Evolutionary conservation across 2,113 vertebrate genomes (phyloP), one percentile per base, ranked within the genome.

Genomic region (Gorilla gorilla): DNA sequence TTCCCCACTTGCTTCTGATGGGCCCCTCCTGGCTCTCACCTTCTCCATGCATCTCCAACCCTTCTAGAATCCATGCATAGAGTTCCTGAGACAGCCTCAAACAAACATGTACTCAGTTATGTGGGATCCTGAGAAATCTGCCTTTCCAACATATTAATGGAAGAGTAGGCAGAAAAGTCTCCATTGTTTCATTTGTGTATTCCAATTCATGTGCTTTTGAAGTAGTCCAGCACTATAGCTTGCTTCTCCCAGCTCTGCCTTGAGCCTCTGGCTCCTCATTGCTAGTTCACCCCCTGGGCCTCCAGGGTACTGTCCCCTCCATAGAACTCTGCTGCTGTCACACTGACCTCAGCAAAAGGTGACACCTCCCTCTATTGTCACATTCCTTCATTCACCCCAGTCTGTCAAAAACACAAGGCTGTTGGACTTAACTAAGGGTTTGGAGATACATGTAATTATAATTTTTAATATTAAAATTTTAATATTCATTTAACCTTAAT

Each of bases 381-480:
- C 23, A 79, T 66, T 50, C 68, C 52, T 79, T 94, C 45, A 73
- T 50, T 81, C 50, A 50, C 20, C 12, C 48, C 30, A 82, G 43
- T 78, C 80, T 23, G 76, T 40, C n/a, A 66, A 81, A 17, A 83
- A 90, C 16, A 75, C 35, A 83, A 80, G 59, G 70, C 38, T 82
- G n/a, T 78, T 48, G 81, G 27, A 73, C 50, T 90, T 75, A n/a
- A 89, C 8, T 0, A 9, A 80, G 55, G 16, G 25, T 80, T 82
- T 79, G n/a, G 55, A 80, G 52, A 61, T 76, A 48, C 23, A 94
- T 12, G 7, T 35, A 35, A 87, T 64, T 35, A 43, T 78, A 84
- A 89, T 22, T 78, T 94, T 86, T 72, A 66, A 73, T 94, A 89
- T 92, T 94, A 92, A 95, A 93, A 89, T 8, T 92, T 81, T 64